Conservation (phyloP, 2,797 vertebrate genomes). For the Danio choprae region DNA sequence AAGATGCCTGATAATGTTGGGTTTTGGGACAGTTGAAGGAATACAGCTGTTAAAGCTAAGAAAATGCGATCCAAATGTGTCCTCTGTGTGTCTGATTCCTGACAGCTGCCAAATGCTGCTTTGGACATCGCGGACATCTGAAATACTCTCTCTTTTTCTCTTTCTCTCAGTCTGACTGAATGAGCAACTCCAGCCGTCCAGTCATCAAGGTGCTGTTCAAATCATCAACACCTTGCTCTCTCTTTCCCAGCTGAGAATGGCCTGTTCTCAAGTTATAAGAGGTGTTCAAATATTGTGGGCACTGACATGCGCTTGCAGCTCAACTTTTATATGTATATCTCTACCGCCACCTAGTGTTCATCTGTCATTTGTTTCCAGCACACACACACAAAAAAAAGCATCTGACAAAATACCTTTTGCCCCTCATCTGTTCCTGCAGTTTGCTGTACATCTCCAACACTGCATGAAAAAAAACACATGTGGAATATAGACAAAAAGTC, state of each 20-base stretch:
- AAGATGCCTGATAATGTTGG: neutral
- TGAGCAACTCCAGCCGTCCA: slow-evolving; percentile 23
- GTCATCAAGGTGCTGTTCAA: slow-evolving; percentile 20
- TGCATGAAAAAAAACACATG: slow-evolving; percentile 64
- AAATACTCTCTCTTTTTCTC: neutral
- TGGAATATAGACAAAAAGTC: neutral
- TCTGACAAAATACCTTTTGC: slow-evolving; percentile 85
- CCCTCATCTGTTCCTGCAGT: slow-evolving; percentile 93
- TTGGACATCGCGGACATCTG: slow-evolving; percentile 29
- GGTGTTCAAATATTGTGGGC: neutral
- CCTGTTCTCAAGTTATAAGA: slow-evolving; percentile 2
- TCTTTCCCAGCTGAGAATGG: neutral
- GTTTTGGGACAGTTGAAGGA: neutral
- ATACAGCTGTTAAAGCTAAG: slow-evolving; percentile 38
- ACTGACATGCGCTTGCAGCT: neutral
- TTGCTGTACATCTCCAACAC: slow-evolving; percentile 98
- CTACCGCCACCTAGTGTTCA: slow-evolving; percentile 60
- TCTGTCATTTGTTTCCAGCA: neutral
- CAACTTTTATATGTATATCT: slow-evolving; percentile 4
- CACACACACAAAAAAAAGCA: neutral
- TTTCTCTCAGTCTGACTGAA: neutral
- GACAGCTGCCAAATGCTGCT: slow-evolving; percentile 39
- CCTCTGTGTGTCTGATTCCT: slow-evolving; percentile 23
- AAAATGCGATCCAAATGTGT: slow-evolving; percentile 33
- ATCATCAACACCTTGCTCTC: slow-evolving; percentile 26